Evolutionary conservation across 2,797 vertebrate species (phyloP).

Genomic region (Paramormyrops hopkinsi): DNA sequence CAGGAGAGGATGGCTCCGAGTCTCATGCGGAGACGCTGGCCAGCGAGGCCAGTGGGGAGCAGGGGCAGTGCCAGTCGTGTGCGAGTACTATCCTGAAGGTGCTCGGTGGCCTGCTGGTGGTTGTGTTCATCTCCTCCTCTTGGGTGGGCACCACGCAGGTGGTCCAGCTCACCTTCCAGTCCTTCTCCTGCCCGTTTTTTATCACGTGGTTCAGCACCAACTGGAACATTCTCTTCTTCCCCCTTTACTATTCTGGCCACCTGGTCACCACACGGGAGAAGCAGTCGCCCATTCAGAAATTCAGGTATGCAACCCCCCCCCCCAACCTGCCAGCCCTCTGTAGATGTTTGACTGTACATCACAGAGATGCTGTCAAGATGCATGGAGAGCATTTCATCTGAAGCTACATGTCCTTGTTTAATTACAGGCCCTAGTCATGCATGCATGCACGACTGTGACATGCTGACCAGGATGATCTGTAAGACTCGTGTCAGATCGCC

Average conservation of each 20-base stretch:
- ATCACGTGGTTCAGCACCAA: slow-evolving; percentile 99
- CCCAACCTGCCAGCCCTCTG: neutral
- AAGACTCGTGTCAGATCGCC: neutral
- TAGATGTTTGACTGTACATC: neutral
- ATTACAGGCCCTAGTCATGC: slow-evolving; percentile 6
- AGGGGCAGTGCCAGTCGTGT: slow-evolving; percentile 74
- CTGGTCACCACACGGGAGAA: slow-evolving; percentile 84
- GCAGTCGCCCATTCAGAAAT: slow-evolving; percentile 90
- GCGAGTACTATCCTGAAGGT: slow-evolving; percentile 75
- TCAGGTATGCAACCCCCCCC: slow-evolving; percentile 69
- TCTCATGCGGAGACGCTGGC: slow-evolving; percentile 70
- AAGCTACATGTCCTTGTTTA: neutral
- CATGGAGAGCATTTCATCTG: neutral
- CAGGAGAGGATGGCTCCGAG: slow-evolving; percentile 87
- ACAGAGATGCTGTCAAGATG: neutral
- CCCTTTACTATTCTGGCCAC: slow-evolving; percentile 92
- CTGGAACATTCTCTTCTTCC: slow-evolving; percentile 99
- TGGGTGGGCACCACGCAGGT: slow-evolving; percentile 97
- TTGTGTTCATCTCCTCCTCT: slow-evolving; percentile 89
- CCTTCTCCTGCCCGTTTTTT: slow-evolving; percentile 98
- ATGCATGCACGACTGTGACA: neutral
- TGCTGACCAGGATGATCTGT: neutral
- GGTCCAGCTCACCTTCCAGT: slow-evolving; percentile 94
- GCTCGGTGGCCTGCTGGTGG: slow-evolving; percentile 84
- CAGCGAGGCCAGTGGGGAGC: slow-evolving; percentile 71